Evolutionary conservation across 1,140 invertebrate genomes (phyloP).

Genomic region (Lepidotrigona ventralis): DNA sequence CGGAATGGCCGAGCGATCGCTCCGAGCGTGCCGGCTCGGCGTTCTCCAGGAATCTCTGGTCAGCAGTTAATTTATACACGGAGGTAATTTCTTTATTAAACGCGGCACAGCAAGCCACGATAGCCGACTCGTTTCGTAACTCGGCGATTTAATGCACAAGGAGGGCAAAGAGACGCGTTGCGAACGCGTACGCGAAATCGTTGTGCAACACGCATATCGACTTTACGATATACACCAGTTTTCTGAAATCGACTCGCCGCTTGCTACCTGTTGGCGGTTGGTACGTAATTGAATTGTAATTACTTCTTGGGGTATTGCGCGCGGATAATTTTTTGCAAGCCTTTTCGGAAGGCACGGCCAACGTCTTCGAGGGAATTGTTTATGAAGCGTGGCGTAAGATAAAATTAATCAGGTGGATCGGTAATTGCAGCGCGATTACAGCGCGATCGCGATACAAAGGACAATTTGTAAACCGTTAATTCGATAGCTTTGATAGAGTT

Average conservation of each 20-base stretch:
- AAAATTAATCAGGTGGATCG: neutral
- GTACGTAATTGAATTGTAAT: slow-evolving; percentile 3
- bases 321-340: neutral
- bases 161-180: no score
- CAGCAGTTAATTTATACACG: slow-evolving; percentile 12
- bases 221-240: neutral
- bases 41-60: neutral
- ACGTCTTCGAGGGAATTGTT: neutral
- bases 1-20: slow-evolving; percentile 20
- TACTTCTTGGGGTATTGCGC: neutral
- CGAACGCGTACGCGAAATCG: slow-evolving; percentile 8
- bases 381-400: neutral
- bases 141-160: slow-evolving; percentile 2
- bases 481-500: slow-evolving; percentile 39
- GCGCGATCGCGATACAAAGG: neutral
- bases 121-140: slow-evolving; percentile 5
- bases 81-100: slow-evolving; percentile 46
- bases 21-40: neutral
- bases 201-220: neutral
- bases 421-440: neutral
- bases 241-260: neutral
- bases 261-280: neutral
- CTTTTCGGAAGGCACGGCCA: no score
- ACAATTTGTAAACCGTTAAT: slow-evolving; percentile 26
- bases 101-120: neutral